Evolutionary conservation across 1,140 invertebrate species (phyloP), one percentile per base, ranked within the genome.

Genomic region (Lasioglossum baleicum): DNA sequence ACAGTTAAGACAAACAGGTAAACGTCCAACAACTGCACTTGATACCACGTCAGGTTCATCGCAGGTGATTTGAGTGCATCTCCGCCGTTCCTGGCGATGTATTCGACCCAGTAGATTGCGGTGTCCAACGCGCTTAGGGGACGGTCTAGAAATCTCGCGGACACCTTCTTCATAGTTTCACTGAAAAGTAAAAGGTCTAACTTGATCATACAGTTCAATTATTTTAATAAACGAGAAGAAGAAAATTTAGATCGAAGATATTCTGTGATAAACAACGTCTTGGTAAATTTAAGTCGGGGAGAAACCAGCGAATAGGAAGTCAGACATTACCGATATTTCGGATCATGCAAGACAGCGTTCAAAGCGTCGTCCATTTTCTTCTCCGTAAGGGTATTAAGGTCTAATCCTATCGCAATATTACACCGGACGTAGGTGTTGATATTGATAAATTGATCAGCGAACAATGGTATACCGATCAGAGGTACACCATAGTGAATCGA

Each of bases 401-500:
- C 82, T 31, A 92, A n/a, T 69, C 31, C 80, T 13, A 93, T 10
- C 4, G 91, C 91, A 15, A 92, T 88, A 20, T 92, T 90, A 67
- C 83, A 87, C 8, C 35, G 44, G 0, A 88, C 89, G 17, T 87
- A 89, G 10, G 20, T 71, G 8, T 88, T 61, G 64, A 89, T 95
- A 3, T 95, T 94, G 58, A 94, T 94, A 87, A 96, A 95, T 87
- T 96, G 95, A 86, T 97, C 96, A 2, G 94, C 96, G 73, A 95
- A 94, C 73, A 97, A 90, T 13, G 97, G 96, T 83, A 97, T 95
- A 22, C 95, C 94, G 8, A 97, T 91, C 58, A 96, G 94, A 0
- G 97, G 96, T 7, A 97, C 95, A 10, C 95, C 96, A 83, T 94
- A 96, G 84, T 96, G 94, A 66, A 96, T 93, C 10, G 96, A 94